Evolutionary conservation across 2,888 invertebrate species (phyloP).

Genomic region (Laothoe populi): DNA sequence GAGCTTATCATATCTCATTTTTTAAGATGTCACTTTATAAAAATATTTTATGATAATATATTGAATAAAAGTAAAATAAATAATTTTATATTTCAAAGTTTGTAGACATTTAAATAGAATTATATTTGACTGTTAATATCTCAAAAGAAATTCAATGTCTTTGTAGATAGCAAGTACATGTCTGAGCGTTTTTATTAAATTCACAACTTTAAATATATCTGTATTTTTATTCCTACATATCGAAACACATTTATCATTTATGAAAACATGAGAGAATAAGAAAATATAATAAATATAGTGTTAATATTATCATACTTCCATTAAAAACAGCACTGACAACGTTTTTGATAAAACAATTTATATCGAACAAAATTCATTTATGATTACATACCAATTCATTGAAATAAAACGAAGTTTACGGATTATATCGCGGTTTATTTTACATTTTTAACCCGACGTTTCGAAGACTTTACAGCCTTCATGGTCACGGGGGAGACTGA

Average conservation of each 20-base stretch:
- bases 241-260: background rate
- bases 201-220: constrained; percentile 3
- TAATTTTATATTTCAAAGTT: constrained; percentile 13
- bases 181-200: constrained; percentile 11
- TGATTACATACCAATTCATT: no score
- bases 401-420: no score
- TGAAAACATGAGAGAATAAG: background rate
- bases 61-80: background rate
- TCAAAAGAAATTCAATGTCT: constrained; percentile 28
- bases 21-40: background rate
- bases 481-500: no score
- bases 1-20: background rate
- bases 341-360: no score
- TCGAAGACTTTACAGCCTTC: no score
- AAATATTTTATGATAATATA: background rate
- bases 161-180: constrained; percentile 25
- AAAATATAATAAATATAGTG: background rate
- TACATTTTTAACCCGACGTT: no score
- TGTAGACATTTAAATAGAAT: constrained; percentile 11
- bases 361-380: no score
- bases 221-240: background rate
- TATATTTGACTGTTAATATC: constrained; percentile 21
- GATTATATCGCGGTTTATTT: no score
- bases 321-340: no score
- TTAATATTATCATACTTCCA: no score